Evolutionary conservation across 2,888 invertebrate genomes (phyloP).

Genomic region (Athalia circularis): DNA sequence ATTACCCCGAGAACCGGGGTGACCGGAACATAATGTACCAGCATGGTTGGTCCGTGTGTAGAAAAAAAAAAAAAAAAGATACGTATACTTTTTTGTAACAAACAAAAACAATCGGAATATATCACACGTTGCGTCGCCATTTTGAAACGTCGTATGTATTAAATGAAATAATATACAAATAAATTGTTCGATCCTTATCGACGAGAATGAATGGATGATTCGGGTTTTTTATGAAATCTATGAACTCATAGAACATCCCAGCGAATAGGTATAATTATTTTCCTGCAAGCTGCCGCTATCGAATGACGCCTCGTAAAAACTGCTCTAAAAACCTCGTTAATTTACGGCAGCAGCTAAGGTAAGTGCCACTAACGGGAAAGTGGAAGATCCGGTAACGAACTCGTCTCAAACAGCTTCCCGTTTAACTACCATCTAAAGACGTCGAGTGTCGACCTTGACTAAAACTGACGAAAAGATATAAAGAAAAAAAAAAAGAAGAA

Average conservation of each 20-base stretch:
- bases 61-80: too few species aligned
- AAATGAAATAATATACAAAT: too few species aligned
- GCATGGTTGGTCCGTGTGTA: too few species aligned
- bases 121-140: too few species aligned
- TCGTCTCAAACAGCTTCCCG: conserved; percentile 38
- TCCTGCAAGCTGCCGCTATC: conserved; percentile 4
- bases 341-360: conserved; percentile 36
- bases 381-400: conserved; percentile 42
- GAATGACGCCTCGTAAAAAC: conserved; percentile 40
- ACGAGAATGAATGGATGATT: too few species aligned
- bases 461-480: neutral
- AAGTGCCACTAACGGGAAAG: conserved; percentile 37
- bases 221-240: neutral
- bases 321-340: conserved; percentile 41
- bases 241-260: neutral
- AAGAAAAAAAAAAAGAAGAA: neutral
- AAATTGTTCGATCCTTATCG: too few species aligned
- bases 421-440: conserved; percentile 38
- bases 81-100: too few species aligned
- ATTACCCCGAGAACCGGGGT: neutral
- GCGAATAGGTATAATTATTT: neutral
- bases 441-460: conserved; percentile 9
- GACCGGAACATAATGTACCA: too few species aligned
- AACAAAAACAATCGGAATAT: too few species aligned
- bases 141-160: too few species aligned